These are phyloP conservation scores for Zoroaster sp. DNA, from an alignment of 53 echinoderm and acorn worm species.

Conservation along the genomic window DNA sequence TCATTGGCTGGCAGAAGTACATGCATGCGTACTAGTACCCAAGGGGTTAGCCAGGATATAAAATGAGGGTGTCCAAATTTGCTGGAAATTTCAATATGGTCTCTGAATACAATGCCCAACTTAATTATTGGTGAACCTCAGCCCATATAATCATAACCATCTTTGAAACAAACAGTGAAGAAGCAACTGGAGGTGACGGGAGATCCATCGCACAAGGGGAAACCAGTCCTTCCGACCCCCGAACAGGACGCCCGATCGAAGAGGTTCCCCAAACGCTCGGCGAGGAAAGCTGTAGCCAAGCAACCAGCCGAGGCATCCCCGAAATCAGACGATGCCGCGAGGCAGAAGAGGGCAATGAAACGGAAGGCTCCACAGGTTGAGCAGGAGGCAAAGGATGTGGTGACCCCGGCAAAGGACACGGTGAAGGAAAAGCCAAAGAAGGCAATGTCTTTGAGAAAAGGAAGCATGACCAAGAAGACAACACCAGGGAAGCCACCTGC, in stretches of 20 bases:
- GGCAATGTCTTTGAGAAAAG: conserved; percentile 5
- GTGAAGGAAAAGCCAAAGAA: background rate
- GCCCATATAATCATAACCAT: background rate
- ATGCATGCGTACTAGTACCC: background rate
- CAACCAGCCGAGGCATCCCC: background rate
- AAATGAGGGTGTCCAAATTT: too few species aligned
- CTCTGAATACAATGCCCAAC: background rate
- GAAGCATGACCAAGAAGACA: background rate
- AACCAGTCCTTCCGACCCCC: background rate
- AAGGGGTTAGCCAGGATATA: background rate
- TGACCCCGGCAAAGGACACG: background rate
- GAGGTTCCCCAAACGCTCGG: background rate
- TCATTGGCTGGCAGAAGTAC: background rate
- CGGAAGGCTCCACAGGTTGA: background rate
- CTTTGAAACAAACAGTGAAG: conserved; percentile 38
- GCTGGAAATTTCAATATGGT: too few species aligned
- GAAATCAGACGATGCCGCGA: background rate
- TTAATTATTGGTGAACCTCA: background rate
- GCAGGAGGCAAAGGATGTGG: background rate
- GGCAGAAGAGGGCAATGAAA: background rate
- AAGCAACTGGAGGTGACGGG: conserved; percentile 45
- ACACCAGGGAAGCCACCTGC: conserved; percentile 2
- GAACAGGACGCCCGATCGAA: background rate
- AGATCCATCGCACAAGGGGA: background rate
- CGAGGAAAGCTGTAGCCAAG: conserved; percentile 9